A percentile compares a stretch with the other conserved stretches of the same genome.
Conservation (phyloP, 2,888 invertebrate species). For the Thera britannica region DNA sequence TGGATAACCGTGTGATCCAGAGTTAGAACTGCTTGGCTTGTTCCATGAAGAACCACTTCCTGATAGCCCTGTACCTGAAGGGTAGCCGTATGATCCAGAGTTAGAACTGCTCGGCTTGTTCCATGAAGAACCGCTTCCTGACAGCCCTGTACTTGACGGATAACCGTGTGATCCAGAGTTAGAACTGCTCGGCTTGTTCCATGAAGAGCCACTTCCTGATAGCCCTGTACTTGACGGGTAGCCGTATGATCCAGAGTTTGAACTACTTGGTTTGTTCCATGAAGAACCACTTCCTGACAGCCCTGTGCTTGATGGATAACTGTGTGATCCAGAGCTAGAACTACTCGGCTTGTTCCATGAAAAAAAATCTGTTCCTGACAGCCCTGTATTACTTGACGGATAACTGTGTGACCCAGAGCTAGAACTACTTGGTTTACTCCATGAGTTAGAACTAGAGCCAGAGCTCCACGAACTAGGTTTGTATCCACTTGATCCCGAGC, state of each 20-base stretch:
- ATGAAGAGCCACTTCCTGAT: constrained; percentile 15
- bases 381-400: constrained; percentile 35
- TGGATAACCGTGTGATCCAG: constrained; percentile 18
- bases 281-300: constrained; percentile 15
- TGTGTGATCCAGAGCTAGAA: constrained; percentile 20
- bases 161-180: constrained; percentile 32
- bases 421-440: constrained; percentile 33
- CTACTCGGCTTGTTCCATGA: background rate
- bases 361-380: constrained; percentile 38
- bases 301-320: constrained; percentile 23
- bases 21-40: background rate
- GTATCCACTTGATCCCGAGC: constrained; percentile 28
- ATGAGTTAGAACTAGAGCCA: constrained; percentile 1
- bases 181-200: constrained; percentile 29
- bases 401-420: constrained; percentile 17
- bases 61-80: constrained; percentile 2
- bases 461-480: constrained; percentile 28
- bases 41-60: constrained; percentile 3
- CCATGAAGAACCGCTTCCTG: constrained; percentile 2
- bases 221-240: constrained; percentile 23
- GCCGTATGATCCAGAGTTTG: constrained; percentile 27
- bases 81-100: constrained; percentile 22
- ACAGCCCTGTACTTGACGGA: constrained; percentile 33
- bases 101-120: constrained; percentile 20
- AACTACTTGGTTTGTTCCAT: constrained; percentile 29